Base-by-base conservation (phyloP, 2,113 vertebrate species). In the Gobius niger region DNA sequence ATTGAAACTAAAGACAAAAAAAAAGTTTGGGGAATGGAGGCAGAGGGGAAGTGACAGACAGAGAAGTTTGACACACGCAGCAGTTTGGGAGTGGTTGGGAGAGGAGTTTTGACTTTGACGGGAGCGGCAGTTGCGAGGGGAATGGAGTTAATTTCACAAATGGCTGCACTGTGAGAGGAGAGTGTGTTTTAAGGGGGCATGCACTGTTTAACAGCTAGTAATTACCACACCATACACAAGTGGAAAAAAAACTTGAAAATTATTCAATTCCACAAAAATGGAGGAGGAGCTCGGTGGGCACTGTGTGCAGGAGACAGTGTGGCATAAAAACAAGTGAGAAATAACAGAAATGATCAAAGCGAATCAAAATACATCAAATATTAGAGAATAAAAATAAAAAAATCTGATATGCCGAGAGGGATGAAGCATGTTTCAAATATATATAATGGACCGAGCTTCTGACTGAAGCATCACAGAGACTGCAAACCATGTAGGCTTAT, bases 111-210 rank as follows among this genome's bases (percentile, higher is more conserved):
- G 91, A 91, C 84, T 85, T 77, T 81, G 80, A 91, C 52, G 84
- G 60, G 1, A 76, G 7, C 67, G 12, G 24, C 7, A 47, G 89
- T 19, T 80, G 83, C 80, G 89, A 89, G 85, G 87, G 51, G 78
- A 90, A 82, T 85, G 56, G 91, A 93, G 90, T 87, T 93, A 92
- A 95, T 94, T 95, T 95, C 93, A 95, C 94, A 93, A 93, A 87
- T 16, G 78, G 68, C 67, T 93, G 93, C 93, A 90, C 94, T 91
- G 88, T 90, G 79, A 92, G 85, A 90, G 80, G 84, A 90, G 69
- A 91, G 68, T 70, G 62, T 67, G 51, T 7, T 82, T 82, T 74
- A 78, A 79, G 87, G 85, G 67, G 63, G 78, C 79, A 72, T 85
- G 70, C 81, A 69, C 85, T 77, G 73, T 84, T 91, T 89, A 93